Percentiles rank a stretch among this genome's conserved stretches.
These are phyloP conservation scores for Leucophenga varia DNA, from an alignment of 1,140 invertebrate genomes.

Conservation along the genomic window DNA sequence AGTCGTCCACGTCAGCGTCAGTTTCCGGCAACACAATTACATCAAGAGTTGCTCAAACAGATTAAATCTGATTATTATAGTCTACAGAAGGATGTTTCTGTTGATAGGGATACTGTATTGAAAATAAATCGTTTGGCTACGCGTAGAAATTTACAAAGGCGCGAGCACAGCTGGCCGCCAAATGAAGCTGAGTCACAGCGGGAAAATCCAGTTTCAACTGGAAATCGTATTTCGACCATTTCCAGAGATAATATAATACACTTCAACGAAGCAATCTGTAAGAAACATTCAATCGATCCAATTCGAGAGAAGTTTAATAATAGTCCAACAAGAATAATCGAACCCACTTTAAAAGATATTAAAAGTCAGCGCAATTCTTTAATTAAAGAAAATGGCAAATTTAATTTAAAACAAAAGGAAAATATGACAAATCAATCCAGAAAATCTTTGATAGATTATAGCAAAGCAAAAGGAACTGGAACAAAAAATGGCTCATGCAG, in stretches of 20 bases:
- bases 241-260: slow-evolving; percentile 16
- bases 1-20: slow-evolving; percentile 38
- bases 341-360: no score
- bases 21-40: slow-evolving; percentile 24
- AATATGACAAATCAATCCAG: no score
- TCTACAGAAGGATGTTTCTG: slow-evolving; percentile 44
- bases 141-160: slow-evolving; percentile 34
- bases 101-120: slow-evolving; percentile 51
- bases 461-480: no score
- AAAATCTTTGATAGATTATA: no score
- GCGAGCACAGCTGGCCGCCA: slow-evolving; percentile 54
- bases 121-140: slow-evolving; percentile 48
- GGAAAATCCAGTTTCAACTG: neutral
- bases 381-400: no score
- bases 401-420: no score
- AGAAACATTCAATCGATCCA: slow-evolving; percentile 33
- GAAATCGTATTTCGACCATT: slow-evolving; percentile 1
- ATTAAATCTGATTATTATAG: slow-evolving; percentile 45
- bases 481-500: no score
- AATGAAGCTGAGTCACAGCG: slow-evolving; percentile 8
- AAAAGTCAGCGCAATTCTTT: no score
- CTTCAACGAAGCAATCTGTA: slow-evolving; percentile 19
- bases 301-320: slow-evolving; percentile 45
- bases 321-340: slow-evolving; percentile 39
- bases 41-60: slow-evolving; percentile 45